Base-by-base conservation (phyloP, 2,113 vertebrate genomes). In the Lophius piscatorius region DNA sequence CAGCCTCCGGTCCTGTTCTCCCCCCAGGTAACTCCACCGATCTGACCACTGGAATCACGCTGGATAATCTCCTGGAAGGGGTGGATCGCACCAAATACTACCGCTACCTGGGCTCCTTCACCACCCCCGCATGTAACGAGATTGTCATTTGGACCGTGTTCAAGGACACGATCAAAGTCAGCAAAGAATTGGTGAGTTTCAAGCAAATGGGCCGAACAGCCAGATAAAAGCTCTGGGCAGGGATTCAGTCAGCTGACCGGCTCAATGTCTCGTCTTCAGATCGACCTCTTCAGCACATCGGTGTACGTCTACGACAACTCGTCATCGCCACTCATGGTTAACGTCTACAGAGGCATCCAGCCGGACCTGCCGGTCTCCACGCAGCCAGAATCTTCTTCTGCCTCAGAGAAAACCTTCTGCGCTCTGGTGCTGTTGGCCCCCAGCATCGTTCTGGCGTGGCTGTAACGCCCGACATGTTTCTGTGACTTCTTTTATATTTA, bases 91-190 rank as follows among this genome's bases (percentile, higher is more conserved):
- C 24, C 0, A 63, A 28, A 1, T 93, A 87, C 24, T 93, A 76
- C 47, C 91, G 91, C 16, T 93, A 93, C 64, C 39, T 31, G 0
- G 92, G 92, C 11, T 92, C 91, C 0, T 72, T 92, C 55, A 93
- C 92, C 1, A 92, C 84, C 7, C 91, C 91, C 0, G 0, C 0
- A 0, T 93, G 91, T 36, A 16, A 86, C 0, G 88, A 93, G 62
- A 79, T 52, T 2, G 91, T 93, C 5, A 46, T 92, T 10, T 93
- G 92, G 92, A 91, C 92, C 0, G 69, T 93, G 42, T 92, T 92
- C 54, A 84, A 89, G 26, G 78, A 91, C 0, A 5, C 90, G 0
- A 75, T 93, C 38, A 63, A 62, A 87, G 64, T 92, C 80, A 88
- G 86, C 63, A 36, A 14, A 17, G 65, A 90, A 16, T 2, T 91